Conservation (phyloP, 2,113 vertebrate species). For the Climacteris rufus region DNA sequence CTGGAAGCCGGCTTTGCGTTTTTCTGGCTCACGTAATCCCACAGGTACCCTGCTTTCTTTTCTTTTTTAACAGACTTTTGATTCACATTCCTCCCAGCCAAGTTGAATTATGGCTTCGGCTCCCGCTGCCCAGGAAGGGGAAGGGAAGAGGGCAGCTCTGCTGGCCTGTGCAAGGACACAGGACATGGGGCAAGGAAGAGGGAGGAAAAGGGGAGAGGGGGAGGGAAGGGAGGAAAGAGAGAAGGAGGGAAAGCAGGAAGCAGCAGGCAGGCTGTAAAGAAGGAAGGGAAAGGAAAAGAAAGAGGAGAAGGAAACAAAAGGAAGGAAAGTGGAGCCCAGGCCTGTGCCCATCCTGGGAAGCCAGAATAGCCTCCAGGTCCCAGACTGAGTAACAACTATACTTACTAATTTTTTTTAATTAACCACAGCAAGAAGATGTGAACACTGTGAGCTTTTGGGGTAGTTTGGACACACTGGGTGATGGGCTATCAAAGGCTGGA, state of each 20-base stretch:
- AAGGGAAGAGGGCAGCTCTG: not conserved
- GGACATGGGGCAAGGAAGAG: rapidly evolving
- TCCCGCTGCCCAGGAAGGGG: not conserved
- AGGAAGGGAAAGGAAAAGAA: not conserved
- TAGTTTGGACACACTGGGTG: not conserved
- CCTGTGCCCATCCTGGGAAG: not conserved
- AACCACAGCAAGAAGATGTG: not conserved
- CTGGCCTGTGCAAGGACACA: not conserved
- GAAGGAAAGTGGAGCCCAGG: not conserved
- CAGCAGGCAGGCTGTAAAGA: not conserved
- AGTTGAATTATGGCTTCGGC: conserved; percentile 10
- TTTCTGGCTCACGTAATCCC: conserved; percentile 18
- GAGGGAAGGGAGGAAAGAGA: not conserved
- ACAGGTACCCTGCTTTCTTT: conserved; percentile 32
- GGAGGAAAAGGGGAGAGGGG: not conserved
- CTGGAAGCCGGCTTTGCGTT: conserved; percentile 35
- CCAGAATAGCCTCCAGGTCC: not conserved
- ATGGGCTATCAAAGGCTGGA: not conserved
- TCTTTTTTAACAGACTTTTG: conserved; percentile 43
- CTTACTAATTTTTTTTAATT: not conserved
- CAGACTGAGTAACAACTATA: rapidly evolving
- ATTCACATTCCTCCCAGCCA: conserved; percentile 39
- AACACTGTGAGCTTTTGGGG: not conserved
- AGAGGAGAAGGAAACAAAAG: not conserved
- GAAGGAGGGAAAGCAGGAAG: not conserved